Evolutionary conservation across 2,113 vertebrate species (phyloP).

Genomic region (Hiodon tergisus): DNA sequence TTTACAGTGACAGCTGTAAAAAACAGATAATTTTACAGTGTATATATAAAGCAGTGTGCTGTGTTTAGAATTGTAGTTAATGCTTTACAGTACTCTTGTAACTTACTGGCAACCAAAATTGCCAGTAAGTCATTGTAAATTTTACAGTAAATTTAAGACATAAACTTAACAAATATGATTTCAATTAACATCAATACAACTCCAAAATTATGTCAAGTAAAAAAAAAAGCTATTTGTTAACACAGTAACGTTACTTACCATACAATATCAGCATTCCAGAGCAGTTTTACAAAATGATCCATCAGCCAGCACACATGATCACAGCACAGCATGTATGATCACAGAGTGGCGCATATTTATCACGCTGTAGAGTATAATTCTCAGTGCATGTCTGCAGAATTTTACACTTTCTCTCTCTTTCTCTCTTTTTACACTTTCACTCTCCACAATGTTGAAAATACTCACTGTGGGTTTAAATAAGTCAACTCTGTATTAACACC

Average conservation of each 20-base stretch:
- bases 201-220: background rate
- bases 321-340: background rate
- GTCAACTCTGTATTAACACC: background rate
- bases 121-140: conserved; percentile 4
- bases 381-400: background rate
- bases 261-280: background rate
- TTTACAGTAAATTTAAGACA: no score
- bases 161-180: background rate
- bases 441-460: background rate
- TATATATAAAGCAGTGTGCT: conserved; percentile 3
- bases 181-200: background rate
- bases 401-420: background rate
- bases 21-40: conserved; percentile 1
- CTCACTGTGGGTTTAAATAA: background rate
- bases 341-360: background rate
- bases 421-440: background rate
- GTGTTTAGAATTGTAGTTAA: conserved; percentile 2
- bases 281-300: background rate
- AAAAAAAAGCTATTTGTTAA: background rate
- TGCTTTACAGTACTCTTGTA: conserved; percentile 2
- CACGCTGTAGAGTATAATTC: background rate
- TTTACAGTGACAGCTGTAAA: conserved; percentile 11
- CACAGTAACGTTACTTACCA: background rate
- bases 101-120: conserved; percentile 7
- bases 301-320: background rate